Evolutionary conservation across 2,797 vertebrate genomes (phyloP).

Genomic region (Liparis tanakae): DNA sequence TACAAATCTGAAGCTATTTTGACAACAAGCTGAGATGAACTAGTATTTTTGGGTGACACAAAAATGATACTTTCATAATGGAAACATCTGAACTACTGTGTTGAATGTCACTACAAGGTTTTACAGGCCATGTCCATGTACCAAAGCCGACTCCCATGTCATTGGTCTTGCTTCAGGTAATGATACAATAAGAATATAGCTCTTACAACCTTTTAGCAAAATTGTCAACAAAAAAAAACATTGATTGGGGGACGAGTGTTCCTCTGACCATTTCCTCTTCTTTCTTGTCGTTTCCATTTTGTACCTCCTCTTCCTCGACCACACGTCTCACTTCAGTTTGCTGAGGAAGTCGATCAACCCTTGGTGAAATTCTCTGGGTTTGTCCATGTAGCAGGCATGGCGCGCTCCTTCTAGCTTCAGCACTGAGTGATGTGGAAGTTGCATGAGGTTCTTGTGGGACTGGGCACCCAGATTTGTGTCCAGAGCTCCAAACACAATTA

Average conservation of each 20-base stretch:
- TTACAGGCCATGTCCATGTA: conserved; percentile 25
- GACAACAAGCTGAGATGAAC: conserved; percentile 22
- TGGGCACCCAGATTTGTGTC: conserved; percentile 88
- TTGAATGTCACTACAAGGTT: conserved; percentile 21
- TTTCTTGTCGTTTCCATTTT: background rate
- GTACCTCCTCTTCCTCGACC: background rate
- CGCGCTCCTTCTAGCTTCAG: conserved; percentile 85
- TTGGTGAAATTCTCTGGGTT: conserved; percentile 89
- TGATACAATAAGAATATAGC: conserved; percentile 13
- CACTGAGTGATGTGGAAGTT: conserved; percentile 87
- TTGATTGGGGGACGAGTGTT: background rate
- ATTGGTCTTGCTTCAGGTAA: conserved; percentile 15
- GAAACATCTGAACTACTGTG: conserved; percentile 31
- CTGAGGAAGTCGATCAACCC: conserved; percentile 89
- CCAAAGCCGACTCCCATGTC: conserved; percentile 19
- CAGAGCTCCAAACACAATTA: conserved; percentile 90
- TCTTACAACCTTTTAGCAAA: conserved; percentile 16
- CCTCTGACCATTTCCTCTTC: background rate
- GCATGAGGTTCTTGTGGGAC: conserved; percentile 90
- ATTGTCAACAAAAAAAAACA: conserved; percentile 6
- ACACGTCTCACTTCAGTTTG: conserved; percentile 74
- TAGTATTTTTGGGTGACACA: conserved; percentile 27
- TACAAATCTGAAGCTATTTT: conserved; percentile 34
- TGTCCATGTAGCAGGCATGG: conserved; percentile 96
- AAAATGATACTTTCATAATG: conserved; percentile 9